Conservation (phyloP, 2,888 invertebrate genomes). For the Nemurella pictetii region DNA sequence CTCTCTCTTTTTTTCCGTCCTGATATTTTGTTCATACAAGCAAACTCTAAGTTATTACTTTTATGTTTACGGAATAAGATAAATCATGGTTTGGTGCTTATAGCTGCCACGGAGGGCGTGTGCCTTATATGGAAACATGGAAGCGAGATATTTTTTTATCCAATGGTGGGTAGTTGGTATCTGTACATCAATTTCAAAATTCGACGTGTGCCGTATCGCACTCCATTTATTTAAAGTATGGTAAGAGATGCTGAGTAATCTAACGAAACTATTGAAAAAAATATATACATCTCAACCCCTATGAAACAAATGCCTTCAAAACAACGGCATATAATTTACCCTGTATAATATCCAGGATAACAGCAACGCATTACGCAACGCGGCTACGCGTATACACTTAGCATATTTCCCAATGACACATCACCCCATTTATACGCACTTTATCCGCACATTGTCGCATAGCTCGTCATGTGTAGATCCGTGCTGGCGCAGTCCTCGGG, state of each 20-base stretch:
- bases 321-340: too few relatives aligned
- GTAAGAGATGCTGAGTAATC: not conserved
- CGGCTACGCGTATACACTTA: not conserved
- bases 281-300: not conserved
- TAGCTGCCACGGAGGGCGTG: not conserved
- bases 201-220: not conserved
- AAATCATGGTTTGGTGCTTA: conserved; percentile 15
- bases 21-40: conserved; percentile 25
- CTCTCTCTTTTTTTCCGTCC: not conserved
- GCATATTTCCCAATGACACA: not conserved
- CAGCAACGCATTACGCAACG: too few relatives aligned
- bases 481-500: not conserved
- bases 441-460: not conserved
- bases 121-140: not conserved
- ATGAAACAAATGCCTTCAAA: not conserved
- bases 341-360: too few relatives aligned
- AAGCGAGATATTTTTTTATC: not conserved
- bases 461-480: not conserved
- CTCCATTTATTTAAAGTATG: not conserved
- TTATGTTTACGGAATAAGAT: conserved; percentile 19
- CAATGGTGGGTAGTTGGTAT: not conserved
- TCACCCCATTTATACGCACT: not conserved
- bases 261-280: not conserved
- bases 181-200: not conserved
- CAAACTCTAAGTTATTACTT: conserved; percentile 4